Evolutionary conservation across 2,113 vertebrate species (phyloP), one percentile per base, ranked within the genome.

Genomic region (Marcusenius ussheri): DNA sequence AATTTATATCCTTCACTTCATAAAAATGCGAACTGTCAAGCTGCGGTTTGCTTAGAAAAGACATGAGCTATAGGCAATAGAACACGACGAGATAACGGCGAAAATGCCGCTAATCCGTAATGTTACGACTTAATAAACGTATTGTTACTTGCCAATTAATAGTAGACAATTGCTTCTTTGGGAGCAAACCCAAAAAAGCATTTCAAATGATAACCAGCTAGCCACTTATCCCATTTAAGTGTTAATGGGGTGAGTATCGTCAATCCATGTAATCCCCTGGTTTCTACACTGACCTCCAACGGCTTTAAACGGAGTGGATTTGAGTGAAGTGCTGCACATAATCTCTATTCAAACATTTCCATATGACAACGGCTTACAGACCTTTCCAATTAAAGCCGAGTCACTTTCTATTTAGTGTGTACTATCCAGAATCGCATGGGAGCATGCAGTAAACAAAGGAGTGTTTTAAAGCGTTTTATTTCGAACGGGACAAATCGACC

Each of bases 401-500:
- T 96, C 95, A 93, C 94, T 94, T 93, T 95, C 94, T 90, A 95
- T 95, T 94, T 92, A 93, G 91, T 13, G 77, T 89, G 93, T 91
- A 93, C 93, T 93, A 93, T 92, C 45, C 91, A 89, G 21, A 49
- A 62, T 94, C 91, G 92, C 92, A 0, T 1, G 96, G 95, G 96
- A 96, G 95, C 95, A 94, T 93, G 93, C 91, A 87, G 92, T 96
- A 95, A 97, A 98, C 98, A 98, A 99, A 97, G 96, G 95, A 95
- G 93, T 92, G 91, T 95, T 96, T 94, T 92, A 93, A 96, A 96
- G 96, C 95, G 93, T 96, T 97, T 97, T 94, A 93, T 93, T 93
- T 93, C 91, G 91, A 94, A 93, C 93, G 93, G 94, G 91, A 93
- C 92, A 88, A 45, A 90, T 95, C 94, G 94, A 95, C 95, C 95